Percentiles rank a stretch among this genome's conserved stretches.
These are phyloP conservation scores for Pseudococcus viburni DNA, from an alignment of 2,888 invertebrate genomes.

Conservation along the genomic window DNA sequence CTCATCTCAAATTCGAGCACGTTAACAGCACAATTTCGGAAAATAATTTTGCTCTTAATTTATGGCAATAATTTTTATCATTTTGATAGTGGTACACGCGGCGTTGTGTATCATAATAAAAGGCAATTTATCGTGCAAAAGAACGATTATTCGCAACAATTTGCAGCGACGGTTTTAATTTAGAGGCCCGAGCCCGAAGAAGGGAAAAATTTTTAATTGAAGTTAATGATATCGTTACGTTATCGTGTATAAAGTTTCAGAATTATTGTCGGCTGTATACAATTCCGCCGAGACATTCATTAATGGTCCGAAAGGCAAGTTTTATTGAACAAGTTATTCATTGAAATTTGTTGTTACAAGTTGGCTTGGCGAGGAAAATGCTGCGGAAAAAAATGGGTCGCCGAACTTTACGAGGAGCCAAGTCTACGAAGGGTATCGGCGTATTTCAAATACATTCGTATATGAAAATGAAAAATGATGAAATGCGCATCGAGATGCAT, in stretches of 20 bases:
- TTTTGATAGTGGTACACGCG: not conserved
- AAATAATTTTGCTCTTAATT: constrained; percentile 20
- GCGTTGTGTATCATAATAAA: constrained; percentile 34
- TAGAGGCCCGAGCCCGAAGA: not conserved
- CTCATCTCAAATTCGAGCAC: constrained; percentile 2
- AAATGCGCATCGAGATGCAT: not conserved
- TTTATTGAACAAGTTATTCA: constrained; percentile 38
- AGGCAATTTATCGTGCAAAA: constrained; percentile 23
- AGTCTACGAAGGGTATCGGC: not conserved
- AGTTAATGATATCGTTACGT: constrained; percentile 43
- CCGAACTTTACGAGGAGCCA: not conserved
- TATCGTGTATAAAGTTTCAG: constrained; percentile 39
- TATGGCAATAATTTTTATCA: not conserved
- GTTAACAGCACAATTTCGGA: not conserved
- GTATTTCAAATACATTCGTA: not conserved
- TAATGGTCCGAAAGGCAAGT: constrained; percentile 18
- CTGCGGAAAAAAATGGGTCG: constrained; percentile 15
- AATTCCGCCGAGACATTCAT: constrained; percentile 36
- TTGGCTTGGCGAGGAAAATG: not conserved
- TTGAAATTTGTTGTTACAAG: constrained; percentile 16
- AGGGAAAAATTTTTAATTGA: constrained; percentile 32
- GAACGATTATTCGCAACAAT: constrained; percentile 33
- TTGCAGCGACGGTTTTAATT: constrained; percentile 13
- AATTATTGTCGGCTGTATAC: constrained; percentile 26
- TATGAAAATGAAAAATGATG: not conserved